Conservation (phyloP, 2,888 invertebrate species). For the Platycheirus albimanus region DNA sequence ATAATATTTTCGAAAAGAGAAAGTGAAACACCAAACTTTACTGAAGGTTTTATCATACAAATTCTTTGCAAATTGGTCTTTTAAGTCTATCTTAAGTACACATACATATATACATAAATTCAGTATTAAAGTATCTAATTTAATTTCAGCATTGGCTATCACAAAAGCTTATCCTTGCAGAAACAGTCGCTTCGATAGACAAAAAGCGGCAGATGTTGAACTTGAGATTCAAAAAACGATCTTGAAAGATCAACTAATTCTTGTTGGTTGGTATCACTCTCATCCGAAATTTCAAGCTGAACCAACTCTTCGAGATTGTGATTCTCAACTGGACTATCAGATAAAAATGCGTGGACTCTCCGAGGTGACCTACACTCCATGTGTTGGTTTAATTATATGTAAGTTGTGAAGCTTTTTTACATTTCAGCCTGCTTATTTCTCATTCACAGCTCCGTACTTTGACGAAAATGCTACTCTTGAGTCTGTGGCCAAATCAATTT, state of each 20-base stretch:
- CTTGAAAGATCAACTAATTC: slow-evolving; percentile 90
- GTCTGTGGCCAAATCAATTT: slow-evolving; percentile 93
- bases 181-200: slow-evolving; percentile 90
- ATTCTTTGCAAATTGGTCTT: no score
- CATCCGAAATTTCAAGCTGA: slow-evolving; percentile 94
- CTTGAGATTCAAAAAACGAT: slow-evolving; percentile 92
- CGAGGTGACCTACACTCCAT: slow-evolving; percentile 96
- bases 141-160: slow-evolving; percentile 92
- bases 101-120: no score
- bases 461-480: slow-evolving; percentile 91
- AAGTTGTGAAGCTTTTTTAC: slow-evolving; percentile 81
- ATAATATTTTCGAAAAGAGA: no score
- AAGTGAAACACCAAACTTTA: no score
- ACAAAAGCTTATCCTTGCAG: slow-evolving; percentile 95
- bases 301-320: slow-evolving; percentile 94
- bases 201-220: slow-evolving; percentile 90
- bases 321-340: slow-evolving; percentile 96
- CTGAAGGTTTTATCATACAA: no score
- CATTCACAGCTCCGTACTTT: slow-evolving; percentile 94
- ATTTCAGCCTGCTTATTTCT: slow-evolving; percentile 72
- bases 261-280: slow-evolving; percentile 98
- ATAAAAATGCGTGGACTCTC: slow-evolving; percentile 96
- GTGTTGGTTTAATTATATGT: slow-evolving; percentile 96
- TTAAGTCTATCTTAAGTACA: no score
- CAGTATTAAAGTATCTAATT: no score